These are phyloP conservation scores for Erythrolamprus reginae DNA, from an alignment of 2,113 vertebrate genomes.

Conservation along the genomic window DNA sequence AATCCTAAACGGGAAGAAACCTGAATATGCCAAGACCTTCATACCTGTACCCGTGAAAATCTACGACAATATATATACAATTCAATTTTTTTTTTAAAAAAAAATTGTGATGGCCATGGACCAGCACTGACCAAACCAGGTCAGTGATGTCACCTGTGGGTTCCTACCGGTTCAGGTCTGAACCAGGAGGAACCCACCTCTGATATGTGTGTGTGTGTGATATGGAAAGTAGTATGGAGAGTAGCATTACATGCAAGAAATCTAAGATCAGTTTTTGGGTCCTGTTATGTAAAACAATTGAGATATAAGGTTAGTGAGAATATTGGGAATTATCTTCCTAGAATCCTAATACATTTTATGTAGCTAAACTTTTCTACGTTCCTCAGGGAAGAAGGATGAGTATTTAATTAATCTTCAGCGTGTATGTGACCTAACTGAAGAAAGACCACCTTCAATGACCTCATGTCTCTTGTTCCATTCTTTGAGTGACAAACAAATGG, in stretches of 20 bases:
- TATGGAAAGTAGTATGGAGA: not conserved
- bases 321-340: not conserved
- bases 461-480: not conserved
- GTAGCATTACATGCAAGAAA: not conserved
- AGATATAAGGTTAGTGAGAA: not conserved
- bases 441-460: not conserved
- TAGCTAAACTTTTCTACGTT: not conserved
- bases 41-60: no score
- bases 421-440: not conserved
- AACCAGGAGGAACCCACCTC: no score
- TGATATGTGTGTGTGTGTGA: no score
- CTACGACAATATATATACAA: no score
- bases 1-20: no score
- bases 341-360: not conserved
- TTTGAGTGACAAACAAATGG: not conserved
- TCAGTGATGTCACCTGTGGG: no score
- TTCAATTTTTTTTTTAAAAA: no score
- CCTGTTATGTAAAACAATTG: not conserved
- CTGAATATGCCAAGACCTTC: no score
- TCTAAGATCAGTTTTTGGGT: not conserved
- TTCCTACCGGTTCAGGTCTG: no score
- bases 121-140: no score
- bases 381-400: not conserved
- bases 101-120: no score
- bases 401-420: not conserved